Base-by-base conservation (phyloP, 92 coral and sea anemone genomes). In the Paramuricea clavata region DNA sequence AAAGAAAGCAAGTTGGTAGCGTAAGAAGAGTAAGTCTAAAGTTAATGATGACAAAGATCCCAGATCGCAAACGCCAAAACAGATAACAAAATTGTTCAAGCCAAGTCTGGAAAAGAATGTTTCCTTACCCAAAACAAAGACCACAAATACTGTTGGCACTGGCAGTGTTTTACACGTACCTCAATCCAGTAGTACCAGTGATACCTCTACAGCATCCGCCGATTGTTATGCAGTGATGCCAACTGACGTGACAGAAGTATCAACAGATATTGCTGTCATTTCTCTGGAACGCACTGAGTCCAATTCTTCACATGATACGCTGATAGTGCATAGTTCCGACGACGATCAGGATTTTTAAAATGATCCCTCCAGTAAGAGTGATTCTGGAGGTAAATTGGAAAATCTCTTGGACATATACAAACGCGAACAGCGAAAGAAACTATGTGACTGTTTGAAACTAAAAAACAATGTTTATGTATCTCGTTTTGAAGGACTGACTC, bases 1-100 rank as follows among this genome's bases (percentile, higher is more conserved):
- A 41, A 43, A 78, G 44, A 90, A 91, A 78, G 80, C 90, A 0
- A 44, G 19, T 25, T 87, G 84, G 82, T 77, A 77, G 77, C 41
- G 34, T 28, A 91, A 86, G 69, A 83, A 70, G 23, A 47, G 33
- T 32, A 54, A 78, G 70, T 44, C 23, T 36, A 31, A 21, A 69
- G 31, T 27, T 44, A 35, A 32, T 9, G 70, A 23, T 5, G 7
- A 62, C 9, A 30, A 62, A 1, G 12, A 21, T 62, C 70, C 70
- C 7, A 62, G 22, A 62, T 11, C 70, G 70, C 13, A 62, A 62
- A 11, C 2, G 30, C 22, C 70, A 62, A 62, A 62, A 8, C 1
- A 26, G 26, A 26, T 62, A 32, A 62, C 30, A 23, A 62, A 62
- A 23, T 1, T 62, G 70, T 62, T 21, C 30, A 54, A 54, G 62